A percentile compares a stretch with the other conserved stretches of the same genome.
These are phyloP conservation scores for Takifugu flavidus DNA, from an alignment of 2,113 vertebrate species.

Conservation along the genomic window DNA sequence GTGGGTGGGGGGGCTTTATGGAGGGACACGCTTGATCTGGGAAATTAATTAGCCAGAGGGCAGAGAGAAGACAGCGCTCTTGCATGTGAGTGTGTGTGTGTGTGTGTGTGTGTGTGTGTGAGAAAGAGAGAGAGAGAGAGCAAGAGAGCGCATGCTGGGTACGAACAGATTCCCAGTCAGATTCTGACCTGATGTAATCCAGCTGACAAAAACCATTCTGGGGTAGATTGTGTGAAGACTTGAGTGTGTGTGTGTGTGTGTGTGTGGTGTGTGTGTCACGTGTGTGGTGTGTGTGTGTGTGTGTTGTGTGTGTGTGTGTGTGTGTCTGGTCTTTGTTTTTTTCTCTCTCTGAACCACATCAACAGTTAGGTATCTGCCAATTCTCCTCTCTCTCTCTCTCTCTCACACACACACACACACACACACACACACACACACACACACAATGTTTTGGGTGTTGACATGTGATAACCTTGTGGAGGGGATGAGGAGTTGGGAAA, in stretches of 20 bases:
- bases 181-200: slow-evolving; percentile 53
- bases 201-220: slow-evolving; percentile 45
- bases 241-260: slow-evolving; percentile 13
- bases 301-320: slow-evolving; percentile 17
- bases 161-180: slow-evolving; percentile 48
- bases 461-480: slow-evolving; percentile 54
- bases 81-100: slow-evolving; percentile 14
- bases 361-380: no score
- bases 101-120: slow-evolving; percentile 17
- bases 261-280: neutral
- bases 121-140: slow-evolving; percentile 9
- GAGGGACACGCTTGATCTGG: slow-evolving; percentile 62
- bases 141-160: neutral
- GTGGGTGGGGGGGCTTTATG: slow-evolving; percentile 59
- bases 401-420: slow-evolving; percentile 17
- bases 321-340: no score
- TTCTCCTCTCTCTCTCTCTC: no score
- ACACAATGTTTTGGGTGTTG: slow-evolving; percentile 27
- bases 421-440: slow-evolving; percentile 14
- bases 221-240: slow-evolving; percentile 16
- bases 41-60: slow-evolving; percentile 63
- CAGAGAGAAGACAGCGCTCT: slow-evolving; percentile 33
- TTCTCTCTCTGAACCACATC: no score
- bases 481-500: slow-evolving; percentile 25
- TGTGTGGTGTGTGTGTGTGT: neutral